Percentiles rank a stretch among this genome's conserved stretches.
Conservation (phyloP, 2,888 invertebrate species). For the Pyrocoelia pectoralis region DNA sequence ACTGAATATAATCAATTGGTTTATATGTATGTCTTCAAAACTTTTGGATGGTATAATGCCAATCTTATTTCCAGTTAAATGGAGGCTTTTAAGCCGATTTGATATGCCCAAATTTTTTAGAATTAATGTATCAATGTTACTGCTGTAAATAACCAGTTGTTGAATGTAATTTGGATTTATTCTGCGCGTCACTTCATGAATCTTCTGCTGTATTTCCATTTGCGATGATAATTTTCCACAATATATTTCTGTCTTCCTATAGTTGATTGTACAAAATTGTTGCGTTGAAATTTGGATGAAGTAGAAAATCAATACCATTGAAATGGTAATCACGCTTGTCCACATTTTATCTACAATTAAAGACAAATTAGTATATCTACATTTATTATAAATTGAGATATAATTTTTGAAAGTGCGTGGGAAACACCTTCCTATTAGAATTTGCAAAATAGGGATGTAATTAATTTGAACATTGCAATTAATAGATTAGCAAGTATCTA, state of each 20-base stretch:
- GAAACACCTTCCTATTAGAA: no score
- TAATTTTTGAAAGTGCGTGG: no score
- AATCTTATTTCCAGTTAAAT: background rate
- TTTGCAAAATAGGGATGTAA: no score
- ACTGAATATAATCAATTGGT: background rate
- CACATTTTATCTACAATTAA: no score
- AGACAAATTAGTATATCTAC: no score
- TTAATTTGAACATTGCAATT: no score
- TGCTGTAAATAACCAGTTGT: background rate
- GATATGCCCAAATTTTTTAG: background rate
- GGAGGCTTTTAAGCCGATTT: background rate
- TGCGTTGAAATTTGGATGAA: background rate
- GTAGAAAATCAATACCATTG: no score
- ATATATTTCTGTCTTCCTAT: background rate
- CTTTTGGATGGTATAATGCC: background rate
- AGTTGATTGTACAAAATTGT: background rate
- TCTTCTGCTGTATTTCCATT: background rate
- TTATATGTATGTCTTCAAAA: background rate
- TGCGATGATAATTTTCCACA: background rate
- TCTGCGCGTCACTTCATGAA: background rate
- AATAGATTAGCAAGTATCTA: no score
- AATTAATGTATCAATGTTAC: conserved; percentile 4
- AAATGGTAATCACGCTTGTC: no score
- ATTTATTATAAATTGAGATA: no score
- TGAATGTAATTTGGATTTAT: background rate